phyloP scores from a whole-genome alignment of 2,113 vertebrate species.

The Camarhynchus parvulus region DNA sequence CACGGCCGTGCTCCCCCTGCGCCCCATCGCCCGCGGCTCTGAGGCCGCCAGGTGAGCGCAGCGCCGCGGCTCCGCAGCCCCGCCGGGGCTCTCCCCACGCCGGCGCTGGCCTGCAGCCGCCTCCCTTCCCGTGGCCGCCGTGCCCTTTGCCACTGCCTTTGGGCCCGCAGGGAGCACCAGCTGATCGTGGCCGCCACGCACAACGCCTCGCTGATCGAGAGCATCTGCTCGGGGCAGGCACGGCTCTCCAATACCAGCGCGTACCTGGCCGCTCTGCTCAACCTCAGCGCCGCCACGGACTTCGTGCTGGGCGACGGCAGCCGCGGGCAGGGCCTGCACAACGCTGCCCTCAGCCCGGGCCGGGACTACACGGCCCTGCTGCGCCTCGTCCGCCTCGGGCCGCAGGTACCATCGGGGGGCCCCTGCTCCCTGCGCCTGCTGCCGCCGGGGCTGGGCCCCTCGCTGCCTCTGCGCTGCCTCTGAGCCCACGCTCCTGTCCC shows the following conservation, averaged over 20 bases:
- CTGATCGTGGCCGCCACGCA: neutral
- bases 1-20: too few relatives aligned
- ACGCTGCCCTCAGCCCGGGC: neutral
- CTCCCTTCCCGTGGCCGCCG: accelerated
- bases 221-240: neutral
- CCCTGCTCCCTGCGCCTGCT: accelerated
- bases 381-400: neutral
- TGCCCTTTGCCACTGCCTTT: neutral
- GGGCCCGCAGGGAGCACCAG: neutral
- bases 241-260: neutral
- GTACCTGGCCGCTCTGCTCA: neutral
- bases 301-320: conserved; percentile 17
- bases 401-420: neutral
- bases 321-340: neutral
- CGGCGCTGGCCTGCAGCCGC: neutral
- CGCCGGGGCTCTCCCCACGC: accelerated
- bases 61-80: too few relatives aligned
- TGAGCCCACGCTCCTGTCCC: accelerated
- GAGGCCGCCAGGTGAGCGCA: too few relatives aligned
- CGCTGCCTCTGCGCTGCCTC: accelerated
- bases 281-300: neutral
- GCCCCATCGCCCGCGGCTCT: too few relatives aligned
- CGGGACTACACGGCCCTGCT: neutral
- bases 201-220: neutral
- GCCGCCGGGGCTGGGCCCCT: neutral